These are phyloP conservation scores for Rallus limicola DNA, from an alignment of 2,113 vertebrate genomes.

Conservation along the genomic window DNA sequence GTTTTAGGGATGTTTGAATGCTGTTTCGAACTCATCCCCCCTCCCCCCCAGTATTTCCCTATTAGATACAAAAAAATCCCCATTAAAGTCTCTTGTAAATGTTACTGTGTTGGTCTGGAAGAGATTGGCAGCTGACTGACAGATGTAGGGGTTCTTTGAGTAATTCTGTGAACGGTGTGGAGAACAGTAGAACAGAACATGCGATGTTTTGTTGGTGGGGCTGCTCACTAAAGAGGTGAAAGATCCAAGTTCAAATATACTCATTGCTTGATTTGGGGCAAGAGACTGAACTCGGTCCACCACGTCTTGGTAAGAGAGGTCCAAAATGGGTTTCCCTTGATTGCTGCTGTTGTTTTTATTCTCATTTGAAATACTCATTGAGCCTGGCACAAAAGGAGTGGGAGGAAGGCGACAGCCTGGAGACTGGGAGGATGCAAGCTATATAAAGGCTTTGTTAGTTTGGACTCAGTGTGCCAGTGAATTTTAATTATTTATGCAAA, in stretches of 20 bases:
- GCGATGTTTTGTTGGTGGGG: not conserved
- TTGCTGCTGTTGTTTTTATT: not conserved
- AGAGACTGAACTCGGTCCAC: not conserved
- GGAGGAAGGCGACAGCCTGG: not conserved
- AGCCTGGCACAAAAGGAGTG: not conserved
- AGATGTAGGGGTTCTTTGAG: not conserved
- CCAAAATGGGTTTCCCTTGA: not conserved
- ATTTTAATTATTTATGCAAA: constrained; percentile 41
- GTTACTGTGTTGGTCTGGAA: not conserved
- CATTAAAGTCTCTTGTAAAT: not conserved
- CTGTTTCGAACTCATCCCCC: not conserved
- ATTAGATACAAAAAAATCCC: not conserved
- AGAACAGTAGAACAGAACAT: not conserved
- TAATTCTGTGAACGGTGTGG: not conserved
- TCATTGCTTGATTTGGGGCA: not conserved
- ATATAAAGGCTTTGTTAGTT: not conserved
- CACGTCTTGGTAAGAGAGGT: not conserved
- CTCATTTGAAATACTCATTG: not conserved
- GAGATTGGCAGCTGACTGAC: not conserved
- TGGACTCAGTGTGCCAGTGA: not conserved
- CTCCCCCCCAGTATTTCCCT: not conserved
- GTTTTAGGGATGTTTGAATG: not conserved
- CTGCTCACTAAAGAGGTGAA: not conserved
- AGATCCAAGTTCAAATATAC: not conserved
- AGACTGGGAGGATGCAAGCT: not conserved